Evolutionary conservation across 53 echinoderm and acorn worm species (phyloP).

Genomic region (Echinometra lucunter): DNA sequence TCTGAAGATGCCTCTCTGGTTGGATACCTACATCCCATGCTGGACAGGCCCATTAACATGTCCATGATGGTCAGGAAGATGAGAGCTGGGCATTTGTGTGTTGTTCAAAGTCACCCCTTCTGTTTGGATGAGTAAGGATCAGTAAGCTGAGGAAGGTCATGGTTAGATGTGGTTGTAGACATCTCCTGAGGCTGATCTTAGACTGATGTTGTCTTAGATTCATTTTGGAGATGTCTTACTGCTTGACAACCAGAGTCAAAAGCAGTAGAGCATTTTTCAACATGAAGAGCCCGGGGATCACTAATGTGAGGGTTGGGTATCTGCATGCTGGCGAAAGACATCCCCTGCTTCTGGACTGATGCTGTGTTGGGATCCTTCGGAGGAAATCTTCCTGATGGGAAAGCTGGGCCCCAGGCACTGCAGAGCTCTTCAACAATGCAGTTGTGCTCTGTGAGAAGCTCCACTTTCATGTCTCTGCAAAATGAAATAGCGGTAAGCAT

Average conservation of each 20-base stretch:
- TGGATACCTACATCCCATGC: background rate
- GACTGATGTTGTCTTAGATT: background rate
- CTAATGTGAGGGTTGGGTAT: background rate
- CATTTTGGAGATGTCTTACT: background rate
- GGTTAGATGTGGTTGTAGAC: background rate
- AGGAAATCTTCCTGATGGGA: background rate
- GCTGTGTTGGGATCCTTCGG: background rate
- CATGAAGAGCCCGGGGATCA: background rate
- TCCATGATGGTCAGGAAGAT: background rate
- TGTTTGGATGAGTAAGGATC: too few species aligned
- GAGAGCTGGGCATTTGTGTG: background rate
- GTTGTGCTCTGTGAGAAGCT: slow-evolving; percentile 30
- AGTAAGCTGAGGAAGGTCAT: too few species aligned
- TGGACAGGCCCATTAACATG: background rate
- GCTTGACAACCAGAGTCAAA: background rate
- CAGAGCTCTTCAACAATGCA: slow-evolving; percentile 41
- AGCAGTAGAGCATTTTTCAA: background rate
- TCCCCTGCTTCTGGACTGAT: background rate
- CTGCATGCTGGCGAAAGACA: background rate
- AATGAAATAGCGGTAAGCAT: too few species aligned
- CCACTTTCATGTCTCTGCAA: slow-evolving; percentile 28
- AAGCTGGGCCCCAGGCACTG: background rate
- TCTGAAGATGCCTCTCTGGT: background rate
- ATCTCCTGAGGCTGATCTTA: background rate
- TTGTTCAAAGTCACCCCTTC: background rate